Evolutionary conservation across 2,113 vertebrate genomes (phyloP).

Genomic region (Xerus inauris): DNA sequence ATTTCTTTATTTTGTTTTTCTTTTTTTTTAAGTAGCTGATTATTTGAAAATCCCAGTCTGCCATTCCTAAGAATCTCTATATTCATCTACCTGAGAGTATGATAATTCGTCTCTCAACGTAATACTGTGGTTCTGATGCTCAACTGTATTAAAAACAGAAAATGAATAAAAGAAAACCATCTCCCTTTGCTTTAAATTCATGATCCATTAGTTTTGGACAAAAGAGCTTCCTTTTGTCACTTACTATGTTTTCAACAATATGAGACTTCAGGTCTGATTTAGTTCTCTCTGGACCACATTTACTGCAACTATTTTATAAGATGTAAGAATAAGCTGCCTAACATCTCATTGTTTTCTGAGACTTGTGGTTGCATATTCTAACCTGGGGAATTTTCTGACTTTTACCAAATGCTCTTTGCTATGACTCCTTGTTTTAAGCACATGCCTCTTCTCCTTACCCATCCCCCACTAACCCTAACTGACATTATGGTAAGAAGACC

Average conservation of each 20-base stretch:
- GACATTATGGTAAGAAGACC: constrained; percentile 48
- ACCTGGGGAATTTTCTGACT: constrained; percentile 34
- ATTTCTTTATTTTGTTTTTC: background rate
- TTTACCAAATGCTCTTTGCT: constrained; percentile 47
- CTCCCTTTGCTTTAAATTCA: constrained; percentile 59
- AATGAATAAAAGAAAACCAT: constrained; percentile 27
- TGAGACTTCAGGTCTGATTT: background rate
- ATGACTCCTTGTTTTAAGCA: background rate
- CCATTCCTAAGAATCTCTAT: constrained; percentile 6
- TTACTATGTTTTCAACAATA: constrained; percentile 35
- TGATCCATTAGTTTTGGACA: constrained; percentile 23
- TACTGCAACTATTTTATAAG: constrained; percentile 59
- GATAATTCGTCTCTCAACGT: background rate
- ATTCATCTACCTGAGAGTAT: background rate
- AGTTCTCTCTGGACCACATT: constrained; percentile 45
- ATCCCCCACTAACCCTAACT: background rate
- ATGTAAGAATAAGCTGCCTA: constrained; percentile 5
- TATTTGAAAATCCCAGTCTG: background rate
- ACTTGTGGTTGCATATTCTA: background rate
- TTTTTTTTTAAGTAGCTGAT: background rate
- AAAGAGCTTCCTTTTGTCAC: constrained; percentile 32
- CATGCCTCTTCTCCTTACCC: background rate
- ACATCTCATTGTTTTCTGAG: constrained; percentile 41
- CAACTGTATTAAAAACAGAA: constrained; percentile 38
- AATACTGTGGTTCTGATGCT: background rate